These are phyloP conservation scores for Lutjanus argentimaculatus DNA, from an alignment of 2,797 vertebrate genomes.

Conservation along the genomic window DNA sequence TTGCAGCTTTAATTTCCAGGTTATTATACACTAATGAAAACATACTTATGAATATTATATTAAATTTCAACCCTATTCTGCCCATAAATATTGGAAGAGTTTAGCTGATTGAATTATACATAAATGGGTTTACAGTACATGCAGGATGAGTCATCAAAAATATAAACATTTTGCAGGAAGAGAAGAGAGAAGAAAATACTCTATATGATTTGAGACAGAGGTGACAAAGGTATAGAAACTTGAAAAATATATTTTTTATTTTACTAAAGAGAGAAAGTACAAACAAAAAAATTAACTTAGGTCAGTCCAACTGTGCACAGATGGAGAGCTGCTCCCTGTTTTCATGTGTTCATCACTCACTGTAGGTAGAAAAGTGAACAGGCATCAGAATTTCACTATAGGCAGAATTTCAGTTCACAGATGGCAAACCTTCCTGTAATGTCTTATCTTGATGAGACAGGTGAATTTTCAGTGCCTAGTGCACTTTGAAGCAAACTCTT, in stretches of 20 bases:
- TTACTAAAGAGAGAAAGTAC: too few species aligned
- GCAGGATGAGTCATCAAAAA: background rate
- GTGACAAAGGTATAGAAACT: background rate
- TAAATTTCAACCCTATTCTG: too few species aligned
- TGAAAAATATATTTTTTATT: background rate
- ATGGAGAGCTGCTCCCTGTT: background rate
- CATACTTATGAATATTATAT: too few species aligned
- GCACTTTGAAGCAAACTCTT: background rate
- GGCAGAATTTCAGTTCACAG: background rate
- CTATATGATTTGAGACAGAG: background rate
- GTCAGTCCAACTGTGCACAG: background rate
- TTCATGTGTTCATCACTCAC: background rate
- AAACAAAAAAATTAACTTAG: too few species aligned
- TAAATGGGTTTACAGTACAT: too few species aligned
- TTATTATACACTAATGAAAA: too few species aligned
- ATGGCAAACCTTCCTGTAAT: background rate
- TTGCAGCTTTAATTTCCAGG: too few species aligned
- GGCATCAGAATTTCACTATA: background rate
- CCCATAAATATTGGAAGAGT: background rate
- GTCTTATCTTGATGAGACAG: slow-evolving; percentile 2
- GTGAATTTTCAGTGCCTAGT: background rate
- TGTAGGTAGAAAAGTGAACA: background rate
- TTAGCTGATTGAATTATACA: background rate
- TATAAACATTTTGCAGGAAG: background rate
- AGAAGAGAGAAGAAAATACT: background rate